A percentile compares a stretch with the other conserved stretches of the same genome.
Conservation (phyloP, 2,797 vertebrate genomes). For the Phalloptychus januarius region DNA sequence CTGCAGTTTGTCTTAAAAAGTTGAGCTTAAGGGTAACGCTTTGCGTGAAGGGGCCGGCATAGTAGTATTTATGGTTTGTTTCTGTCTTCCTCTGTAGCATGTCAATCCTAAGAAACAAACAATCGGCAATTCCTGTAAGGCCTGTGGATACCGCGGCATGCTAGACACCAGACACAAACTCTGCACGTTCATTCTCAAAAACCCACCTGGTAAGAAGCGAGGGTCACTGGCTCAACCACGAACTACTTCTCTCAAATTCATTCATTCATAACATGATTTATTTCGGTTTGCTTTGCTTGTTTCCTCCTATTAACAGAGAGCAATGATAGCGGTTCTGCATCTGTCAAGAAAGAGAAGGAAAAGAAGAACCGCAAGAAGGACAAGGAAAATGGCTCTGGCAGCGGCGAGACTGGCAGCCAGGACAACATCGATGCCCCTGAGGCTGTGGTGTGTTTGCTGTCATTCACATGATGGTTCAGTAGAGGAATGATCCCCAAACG, state of each 20-base stretch:
- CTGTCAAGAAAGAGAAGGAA: slow-evolving; percentile 96
- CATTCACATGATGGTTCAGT: background rate
- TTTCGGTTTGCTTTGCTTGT: background rate
- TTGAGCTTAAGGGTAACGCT: background rate
- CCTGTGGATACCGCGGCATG: slow-evolving; percentile 98
- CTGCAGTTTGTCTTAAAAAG: background rate
- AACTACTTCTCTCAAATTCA: background rate
- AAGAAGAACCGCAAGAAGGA: slow-evolving; percentile 98
- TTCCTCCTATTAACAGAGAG: slow-evolving; percentile 77
- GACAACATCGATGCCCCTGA: slow-evolving; percentile 90
- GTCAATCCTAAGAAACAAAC: slow-evolving; percentile 99
- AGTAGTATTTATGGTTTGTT: background rate
- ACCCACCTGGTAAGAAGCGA: slow-evolving; percentile 91
- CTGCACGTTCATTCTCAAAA: slow-evolving; percentile 99
- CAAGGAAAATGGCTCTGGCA: slow-evolving; percentile 95
- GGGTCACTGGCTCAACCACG: background rate
- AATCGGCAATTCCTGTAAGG: slow-evolving; percentile 98
- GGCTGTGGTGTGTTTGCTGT: slow-evolving; percentile 83
- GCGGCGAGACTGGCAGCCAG: slow-evolving; percentile 81
- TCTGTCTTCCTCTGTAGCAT: slow-evolving; percentile 80
- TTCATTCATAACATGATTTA: background rate
- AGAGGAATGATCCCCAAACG: background rate
- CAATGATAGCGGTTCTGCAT: slow-evolving; percentile 89
- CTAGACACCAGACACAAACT: slow-evolving; percentile 99
- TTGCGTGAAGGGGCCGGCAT: background rate